phyloP scores from a whole-genome alignment of 2,113 vertebrate genomes.

The Rhodinocichla rosea region DNA sequence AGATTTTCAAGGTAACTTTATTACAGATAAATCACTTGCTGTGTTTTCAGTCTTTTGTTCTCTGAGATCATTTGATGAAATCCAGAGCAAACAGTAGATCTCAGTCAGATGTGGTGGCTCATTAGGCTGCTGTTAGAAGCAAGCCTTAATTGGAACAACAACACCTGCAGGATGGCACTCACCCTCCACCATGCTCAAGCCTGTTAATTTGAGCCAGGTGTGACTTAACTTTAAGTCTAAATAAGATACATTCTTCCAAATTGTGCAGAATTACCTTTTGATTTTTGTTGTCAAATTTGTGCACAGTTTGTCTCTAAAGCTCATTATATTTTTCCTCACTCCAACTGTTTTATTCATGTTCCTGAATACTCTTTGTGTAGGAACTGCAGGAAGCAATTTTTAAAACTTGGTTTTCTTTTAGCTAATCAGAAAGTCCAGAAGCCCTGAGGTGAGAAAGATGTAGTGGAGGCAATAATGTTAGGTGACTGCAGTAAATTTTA shows the following conservation, averaged over 20 bases:
- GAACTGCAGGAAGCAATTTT: neutral
- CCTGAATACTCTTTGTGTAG: neutral
- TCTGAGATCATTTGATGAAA: neutral
- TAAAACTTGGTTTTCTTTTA: neutral
- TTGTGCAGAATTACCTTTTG: neutral
- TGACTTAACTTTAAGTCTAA: conserved; percentile 68
- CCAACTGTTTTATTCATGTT: neutral
- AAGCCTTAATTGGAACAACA: neutral
- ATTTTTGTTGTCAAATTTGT: neutral
- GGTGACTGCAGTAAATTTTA: neutral
- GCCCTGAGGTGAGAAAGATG: neutral
- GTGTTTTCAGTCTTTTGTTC: neutral
- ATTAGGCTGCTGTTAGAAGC: neutral
- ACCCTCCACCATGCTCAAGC: neutral
- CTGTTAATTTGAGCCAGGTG: conserved; percentile 47
- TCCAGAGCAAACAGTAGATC: neutral
- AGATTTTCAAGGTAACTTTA: neutral
- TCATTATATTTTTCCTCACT: neutral
- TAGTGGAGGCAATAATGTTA: neutral
- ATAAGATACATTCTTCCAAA: neutral
- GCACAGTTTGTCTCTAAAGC: neutral
- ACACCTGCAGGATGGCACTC: neutral
- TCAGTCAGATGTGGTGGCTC: neutral
- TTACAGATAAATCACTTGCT: neutral
- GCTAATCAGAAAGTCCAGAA: neutral